Conservation (phyloP, 92 coral and sea anemone species). For the Zoanthus sociatus region DNA sequence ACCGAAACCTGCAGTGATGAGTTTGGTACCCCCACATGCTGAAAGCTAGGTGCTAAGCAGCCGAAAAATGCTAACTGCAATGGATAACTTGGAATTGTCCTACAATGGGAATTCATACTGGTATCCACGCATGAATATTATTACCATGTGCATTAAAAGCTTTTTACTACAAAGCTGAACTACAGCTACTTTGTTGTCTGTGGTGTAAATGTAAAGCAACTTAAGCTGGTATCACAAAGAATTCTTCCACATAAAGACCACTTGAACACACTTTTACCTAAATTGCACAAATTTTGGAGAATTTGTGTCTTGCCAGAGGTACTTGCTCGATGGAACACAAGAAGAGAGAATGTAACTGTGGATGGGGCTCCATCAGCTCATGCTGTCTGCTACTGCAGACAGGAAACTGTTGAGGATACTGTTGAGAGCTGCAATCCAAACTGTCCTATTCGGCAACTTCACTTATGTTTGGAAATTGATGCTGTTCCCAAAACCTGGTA, state of each 20-base stretch:
- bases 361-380: neutral
- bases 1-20: slow-evolving; percentile 72
- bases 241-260: slow-evolving; percentile 56
- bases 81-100: slow-evolving; percentile 1
- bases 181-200: slow-evolving; percentile 59
- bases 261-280: slow-evolving; percentile 32
- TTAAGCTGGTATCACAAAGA: slow-evolving; percentile 48
- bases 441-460: slow-evolving; percentile 39
- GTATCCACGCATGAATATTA: slow-evolving; percentile 47
- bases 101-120: slow-evolving; percentile 8
- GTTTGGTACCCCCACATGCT: slow-evolving; percentile 62
- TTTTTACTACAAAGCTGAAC: slow-evolving; percentile 41
- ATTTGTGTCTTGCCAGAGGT: slow-evolving; percentile 68
- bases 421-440: slow-evolving; percentile 43
- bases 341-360: slow-evolving; percentile 37
- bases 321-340: slow-evolving; percentile 70
- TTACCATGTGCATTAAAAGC: slow-evolving; percentile 62
- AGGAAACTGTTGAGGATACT: slow-evolving; percentile 39
- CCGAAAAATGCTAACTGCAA: slow-evolving; percentile 42
- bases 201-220: neutral
- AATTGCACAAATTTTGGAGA: slow-evolving; percentile 58
- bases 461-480: slow-evolving; percentile 39
- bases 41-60: slow-evolving; percentile 61
- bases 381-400: slow-evolving; percentile 49
- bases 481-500: slow-evolving; percentile 47